Evolutionary conservation across 1,140 invertebrate genomes (phyloP), one percentile per base, ranked within the genome.

Genomic region (Listronotus bonariensis): DNA sequence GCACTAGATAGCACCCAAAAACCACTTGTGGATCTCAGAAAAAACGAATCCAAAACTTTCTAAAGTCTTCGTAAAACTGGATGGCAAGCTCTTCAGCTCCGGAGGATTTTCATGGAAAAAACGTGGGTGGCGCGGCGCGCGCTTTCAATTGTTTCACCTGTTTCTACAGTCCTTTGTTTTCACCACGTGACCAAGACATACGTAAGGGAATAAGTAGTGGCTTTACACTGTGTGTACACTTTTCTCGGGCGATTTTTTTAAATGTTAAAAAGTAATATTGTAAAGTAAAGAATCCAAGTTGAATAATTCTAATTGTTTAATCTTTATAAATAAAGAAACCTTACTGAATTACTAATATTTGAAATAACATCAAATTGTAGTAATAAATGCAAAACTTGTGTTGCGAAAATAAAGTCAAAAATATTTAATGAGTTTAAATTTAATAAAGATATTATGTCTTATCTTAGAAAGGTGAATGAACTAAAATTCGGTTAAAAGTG

Each of bases 111-210:
- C 31, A 54, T 49, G 36, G 48, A 41, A 49, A 60, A 55, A 61
- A 67, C 68, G 68, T 70, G 64, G 70, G 65, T 68, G 67, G 56
- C 62, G 53, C 14, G 61, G 65, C 71, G 71, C 69, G 70, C 69
- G 71, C 71, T 40, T 53, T 49, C 42, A 10, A 36, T 36, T 42
- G 53, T 57, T 38, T 45, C 45, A 20, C 15, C 49, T 26, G 32
- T 14, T 32, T 12, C 11, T 15, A 20, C n/a, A 51, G 56, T 55
- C 31, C 17, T 54, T 36, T 56, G 51, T 48, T 46, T 40, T 20
- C 12, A 11, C 15, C 56, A 66, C 48, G 59, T 61, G 59, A 52
- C 15, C 41, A 11, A 8, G 41, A n/a, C 6, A 34, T 38, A 11
- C 17, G 8, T 38, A 12, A 32, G 8, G n/a, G n/a, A 2, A 43